Percentiles rank a stretch among this genome's conserved stretches.
Evolutionary conservation across 2,113 vertebrate species (phyloP).

Genomic region (Cyphotilapia sp.): DNA sequence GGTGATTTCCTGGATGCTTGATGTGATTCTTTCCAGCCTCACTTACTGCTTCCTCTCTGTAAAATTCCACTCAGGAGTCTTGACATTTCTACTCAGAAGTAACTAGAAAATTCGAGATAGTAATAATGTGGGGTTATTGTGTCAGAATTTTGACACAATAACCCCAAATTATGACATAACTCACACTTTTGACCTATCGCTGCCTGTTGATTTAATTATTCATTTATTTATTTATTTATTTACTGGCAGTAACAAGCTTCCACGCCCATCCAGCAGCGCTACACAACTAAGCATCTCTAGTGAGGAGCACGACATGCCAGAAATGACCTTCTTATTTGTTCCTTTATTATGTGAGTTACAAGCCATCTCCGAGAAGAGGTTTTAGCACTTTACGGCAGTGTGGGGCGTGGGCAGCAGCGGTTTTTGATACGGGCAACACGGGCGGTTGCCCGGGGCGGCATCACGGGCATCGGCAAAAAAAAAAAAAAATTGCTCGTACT

Average conservation of each 20-base stretch:
- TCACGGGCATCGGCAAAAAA: too few relatives aligned
- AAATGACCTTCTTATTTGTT: accelerated
- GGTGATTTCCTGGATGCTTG: not conserved
- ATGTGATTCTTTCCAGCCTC: not conserved
- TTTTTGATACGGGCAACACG: too few relatives aligned
- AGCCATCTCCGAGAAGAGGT: not conserved
- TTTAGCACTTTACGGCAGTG: slow-evolving; percentile 3
- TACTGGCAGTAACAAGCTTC: not conserved
- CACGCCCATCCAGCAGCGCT: accelerated
- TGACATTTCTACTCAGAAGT: not conserved
- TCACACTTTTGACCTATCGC: not conserved
- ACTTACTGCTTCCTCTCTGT: not conserved
- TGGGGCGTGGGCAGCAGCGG: not conserved
- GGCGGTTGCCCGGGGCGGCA: too few relatives aligned
- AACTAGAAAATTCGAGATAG: accelerated
- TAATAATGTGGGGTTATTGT: accelerated
- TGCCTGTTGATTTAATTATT: accelerated
- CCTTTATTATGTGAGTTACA: not conserved
- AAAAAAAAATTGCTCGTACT: too few relatives aligned
- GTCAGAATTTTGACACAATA: not conserved
- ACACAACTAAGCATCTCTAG: not conserved
- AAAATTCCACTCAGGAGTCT: not conserved
- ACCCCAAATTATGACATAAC: not conserved
- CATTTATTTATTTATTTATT: not conserved
- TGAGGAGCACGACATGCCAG: not conserved